A percentile compares a stretch with the other conserved stretches of the same genome.
phyloP scores from a whole-genome alignment of 2,888 invertebrate genomes.

The Callimorpha dominula region DNA sequence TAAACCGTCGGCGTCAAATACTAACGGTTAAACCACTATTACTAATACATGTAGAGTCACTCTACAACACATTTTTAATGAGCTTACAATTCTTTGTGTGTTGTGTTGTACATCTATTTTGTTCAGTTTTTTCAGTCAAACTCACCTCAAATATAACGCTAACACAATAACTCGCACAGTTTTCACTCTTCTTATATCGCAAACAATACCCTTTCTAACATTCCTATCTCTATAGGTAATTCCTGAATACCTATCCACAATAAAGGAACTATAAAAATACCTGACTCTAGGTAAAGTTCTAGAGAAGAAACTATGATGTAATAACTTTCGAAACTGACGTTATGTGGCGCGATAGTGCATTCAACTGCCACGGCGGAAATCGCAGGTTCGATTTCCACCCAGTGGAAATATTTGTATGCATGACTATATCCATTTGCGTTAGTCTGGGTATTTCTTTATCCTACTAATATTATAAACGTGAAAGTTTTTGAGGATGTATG shows the following conservation, averaged over 20 bases:
- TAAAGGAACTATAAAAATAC: neutral
- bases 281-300: neutral
- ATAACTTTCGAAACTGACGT: no score
- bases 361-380: no score
- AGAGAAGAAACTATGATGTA: no score
- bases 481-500: no score
- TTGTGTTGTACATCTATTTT: conserved; percentile 27
- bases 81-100: conserved; percentile 37
- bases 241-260: neutral
- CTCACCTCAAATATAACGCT: conserved; percentile 30
- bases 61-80: conserved; percentile 33
- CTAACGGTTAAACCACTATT: no score
- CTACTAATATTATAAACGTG: no score
- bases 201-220: conserved; percentile 7
- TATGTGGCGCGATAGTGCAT: no score
- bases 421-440: no score
- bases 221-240: neutral
- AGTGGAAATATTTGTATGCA: no score
- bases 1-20: neutral
- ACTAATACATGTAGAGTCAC: neutral
- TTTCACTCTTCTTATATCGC: neutral
- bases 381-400: no score
- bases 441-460: no score
- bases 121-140: conserved; percentile 44
- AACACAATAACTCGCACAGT: conserved; percentile 27